A percentile compares a stretch with the other conserved stretches of the same genome.
Conservation (phyloP, 2,113 vertebrate species). For the Ranitomeya variabilis region DNA sequence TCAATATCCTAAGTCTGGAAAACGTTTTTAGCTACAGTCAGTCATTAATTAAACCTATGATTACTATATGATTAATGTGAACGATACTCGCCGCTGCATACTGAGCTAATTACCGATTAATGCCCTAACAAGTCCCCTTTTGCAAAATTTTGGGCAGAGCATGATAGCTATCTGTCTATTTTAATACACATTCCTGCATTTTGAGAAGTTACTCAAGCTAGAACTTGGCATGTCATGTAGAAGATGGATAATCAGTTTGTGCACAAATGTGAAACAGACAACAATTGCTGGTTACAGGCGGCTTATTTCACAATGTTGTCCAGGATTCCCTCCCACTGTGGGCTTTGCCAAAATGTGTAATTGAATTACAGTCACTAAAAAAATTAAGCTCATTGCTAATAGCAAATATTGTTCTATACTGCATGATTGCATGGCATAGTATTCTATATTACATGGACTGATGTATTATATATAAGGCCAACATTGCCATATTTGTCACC, state of each 20-base stretch:
- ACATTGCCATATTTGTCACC: not conserved
- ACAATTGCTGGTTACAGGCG: not conserved
- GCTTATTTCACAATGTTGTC: constrained; percentile 28
- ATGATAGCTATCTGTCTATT: constrained; percentile 32
- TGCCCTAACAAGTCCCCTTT: constrained; percentile 8
- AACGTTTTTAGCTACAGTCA: too few species aligned
- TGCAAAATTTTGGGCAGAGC: constrained; percentile 12
- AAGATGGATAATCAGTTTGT: constrained; percentile 52
- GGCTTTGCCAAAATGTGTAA: constrained; percentile 34
- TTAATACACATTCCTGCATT: constrained; percentile 41
- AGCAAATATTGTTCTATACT: not conserved
- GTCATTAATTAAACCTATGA: not conserved
- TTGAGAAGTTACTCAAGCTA: constrained; percentile 5
- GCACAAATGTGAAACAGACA: constrained; percentile 46
- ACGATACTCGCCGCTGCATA: not conserved
- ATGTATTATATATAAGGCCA: not conserved
- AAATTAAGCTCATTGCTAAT: constrained; percentile 24
- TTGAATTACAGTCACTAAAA: constrained; percentile 10
- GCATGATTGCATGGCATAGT: not conserved
- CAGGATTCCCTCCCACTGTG: not conserved
- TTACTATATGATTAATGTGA: not conserved
- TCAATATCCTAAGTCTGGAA: too few species aligned
- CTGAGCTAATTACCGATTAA: not conserved
- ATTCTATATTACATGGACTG: not conserved
- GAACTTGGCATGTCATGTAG: constrained; percentile 45